Percentiles rank a stretch among this genome's conserved stretches.
Evolutionary conservation across 2,113 vertebrate species (phyloP).

Genomic region (cat (Felis catus)): F.catus_Fca126_mat1.0 CM031412.1:1064001-1064500

Average conservation of each 20-base stretch:
- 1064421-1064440: not conserved
- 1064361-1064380: not conserved
- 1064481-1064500: not conserved
- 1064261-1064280: not conserved
- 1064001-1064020: too few species aligned
- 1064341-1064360: not conserved
- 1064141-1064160: not conserved
- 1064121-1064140: not conserved
- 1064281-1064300: not conserved
- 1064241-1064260: not conserved
- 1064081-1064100: not conserved
- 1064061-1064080: not conserved
- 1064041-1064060: not conserved
- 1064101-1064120: not conserved
- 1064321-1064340: not conserved
- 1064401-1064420: not conserved
- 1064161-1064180: not conserved
- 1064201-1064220: not conserved
- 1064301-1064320: not conserved
- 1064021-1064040: not conserved
- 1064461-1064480: not conserved
- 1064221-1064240: not conserved
- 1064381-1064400: not conserved
- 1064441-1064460: not conserved
- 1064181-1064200: not conserved